Percentiles rank a stretch among this genome's conserved stretches.
Evolutionary conservation across 1,140 invertebrate genomes (phyloP).

Genomic region (fruit fly (Drosophila melanogaster)): DNA sequence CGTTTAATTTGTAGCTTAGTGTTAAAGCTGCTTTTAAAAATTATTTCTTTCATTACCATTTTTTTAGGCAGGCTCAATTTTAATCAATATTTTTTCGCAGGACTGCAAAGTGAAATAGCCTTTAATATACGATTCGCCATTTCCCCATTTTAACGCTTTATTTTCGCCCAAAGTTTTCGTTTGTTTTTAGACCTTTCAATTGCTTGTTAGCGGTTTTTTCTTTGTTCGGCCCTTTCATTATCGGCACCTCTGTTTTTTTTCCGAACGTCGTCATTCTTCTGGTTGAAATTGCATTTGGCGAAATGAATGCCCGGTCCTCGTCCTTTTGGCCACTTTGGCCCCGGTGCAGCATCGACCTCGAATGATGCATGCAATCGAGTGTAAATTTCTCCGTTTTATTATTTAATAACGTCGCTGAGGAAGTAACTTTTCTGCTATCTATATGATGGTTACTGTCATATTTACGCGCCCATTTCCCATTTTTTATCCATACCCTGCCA

Average conservation of each 20-base stretch:
- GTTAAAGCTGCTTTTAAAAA: neutral
- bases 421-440: slow-evolving; percentile 39
- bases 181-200: slow-evolving; percentile 50
- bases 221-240: slow-evolving; percentile 61
- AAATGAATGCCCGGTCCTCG: slow-evolving; percentile 37
- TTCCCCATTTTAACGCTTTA: slow-evolving; percentile 6
- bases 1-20: neutral
- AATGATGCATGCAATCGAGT: slow-evolving; percentile 67
- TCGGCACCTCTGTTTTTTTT: slow-evolving; percentile 23
- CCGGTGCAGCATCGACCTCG: slow-evolving; percentile 13
- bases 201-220: slow-evolving; percentile 65
- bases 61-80: slow-evolving; percentile 11
- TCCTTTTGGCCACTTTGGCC: neutral
- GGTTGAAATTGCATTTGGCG: slow-evolving; percentile 60
- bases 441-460: slow-evolving; percentile 38
- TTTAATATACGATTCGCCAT: slow-evolving; percentile 16
- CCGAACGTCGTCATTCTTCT: slow-evolving; percentile 25
- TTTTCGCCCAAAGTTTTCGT: slow-evolving; percentile 34
- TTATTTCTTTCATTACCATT: slow-evolving; percentile 23
- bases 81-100: slow-evolving; percentile 7
- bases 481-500: slow-evolving; percentile 20
- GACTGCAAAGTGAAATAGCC: slow-evolving; percentile 15
- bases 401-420: slow-evolving; percentile 62
- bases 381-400: slow-evolving; percentile 69
- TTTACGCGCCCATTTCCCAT: slow-evolving; percentile 39